These are phyloP conservation scores for Lithophane ornitopus DNA, from an alignment of 2,888 invertebrate genomes.

Conservation along the genomic window DNA sequence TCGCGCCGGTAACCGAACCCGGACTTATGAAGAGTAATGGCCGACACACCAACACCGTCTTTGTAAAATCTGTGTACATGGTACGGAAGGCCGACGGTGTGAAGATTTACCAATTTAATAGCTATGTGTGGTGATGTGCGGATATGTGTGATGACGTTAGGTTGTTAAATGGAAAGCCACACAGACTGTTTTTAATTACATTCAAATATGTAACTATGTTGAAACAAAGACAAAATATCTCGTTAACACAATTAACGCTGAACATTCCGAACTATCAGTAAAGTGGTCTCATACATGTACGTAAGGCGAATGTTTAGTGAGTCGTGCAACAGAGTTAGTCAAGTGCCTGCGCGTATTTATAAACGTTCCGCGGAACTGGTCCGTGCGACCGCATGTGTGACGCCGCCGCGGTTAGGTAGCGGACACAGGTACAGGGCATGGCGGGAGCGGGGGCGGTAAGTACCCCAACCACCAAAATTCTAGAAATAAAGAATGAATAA, in stretches of 20 bases:
- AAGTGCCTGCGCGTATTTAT: slow-evolving; percentile 40
- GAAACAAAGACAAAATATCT: neutral
- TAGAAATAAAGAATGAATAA: neutral
- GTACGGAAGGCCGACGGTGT: too few species aligned
- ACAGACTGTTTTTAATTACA: neutral
- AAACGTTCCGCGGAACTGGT: slow-evolving; percentile 20
- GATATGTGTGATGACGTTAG: too few species aligned
- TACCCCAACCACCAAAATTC: neutral
- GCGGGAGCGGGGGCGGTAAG: neutral
- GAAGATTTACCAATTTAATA: too few species aligned
- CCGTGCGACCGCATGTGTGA: neutral
- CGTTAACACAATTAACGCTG: slow-evolving; percentile 17
- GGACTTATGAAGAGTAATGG: slow-evolving; percentile 63
- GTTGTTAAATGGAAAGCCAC: neutral
- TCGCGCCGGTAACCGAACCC: slow-evolving; percentile 54
- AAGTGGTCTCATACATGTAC: slow-evolving; percentile 25
- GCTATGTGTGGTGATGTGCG: too few species aligned
- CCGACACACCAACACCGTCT: slow-evolving; percentile 20
- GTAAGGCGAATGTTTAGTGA: slow-evolving; percentile 15
- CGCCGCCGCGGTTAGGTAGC: neutral
- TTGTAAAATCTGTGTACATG: slow-evolving; percentile 12
- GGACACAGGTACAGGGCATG: neutral
- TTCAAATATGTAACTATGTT: neutral
- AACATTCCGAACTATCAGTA: slow-evolving; percentile 24
- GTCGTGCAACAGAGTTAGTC: slow-evolving; percentile 34